Evolutionary conservation across 2,113 vertebrate genomes (phyloP).

Genomic region (Brachypteracias leptosomus): DNA sequence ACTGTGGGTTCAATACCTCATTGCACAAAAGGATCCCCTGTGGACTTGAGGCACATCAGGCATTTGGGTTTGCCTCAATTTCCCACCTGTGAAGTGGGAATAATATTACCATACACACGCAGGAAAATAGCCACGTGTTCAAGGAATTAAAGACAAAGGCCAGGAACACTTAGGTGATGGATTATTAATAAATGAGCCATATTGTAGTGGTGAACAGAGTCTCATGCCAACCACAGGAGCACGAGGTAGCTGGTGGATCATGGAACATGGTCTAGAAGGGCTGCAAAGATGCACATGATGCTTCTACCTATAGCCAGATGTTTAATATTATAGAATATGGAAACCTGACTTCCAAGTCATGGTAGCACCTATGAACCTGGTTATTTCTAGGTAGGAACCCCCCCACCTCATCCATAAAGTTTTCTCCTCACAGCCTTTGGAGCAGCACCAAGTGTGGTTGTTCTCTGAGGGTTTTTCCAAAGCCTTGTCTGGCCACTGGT

Average conservation of each 20-base stretch:
- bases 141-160: background rate
- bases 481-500: background rate
- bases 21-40: background rate
- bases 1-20: background rate
- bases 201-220: background rate
- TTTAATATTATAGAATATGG: background rate
- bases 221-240: background rate
- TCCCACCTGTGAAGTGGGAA: background rate
- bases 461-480: background rate
- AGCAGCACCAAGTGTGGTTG: fast-evolving
- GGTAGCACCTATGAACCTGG: background rate
- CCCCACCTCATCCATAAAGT: background rate
- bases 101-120: background rate
- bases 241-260: background rate
- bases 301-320: background rate
- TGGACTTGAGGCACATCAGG: background rate
- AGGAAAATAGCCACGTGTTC: background rate
- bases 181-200: background rate
- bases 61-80: constrained; percentile 26
- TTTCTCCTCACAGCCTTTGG: background rate
- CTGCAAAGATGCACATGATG: background rate
- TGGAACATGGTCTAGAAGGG: background rate
- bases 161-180: background rate
- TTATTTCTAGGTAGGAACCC: background rate
- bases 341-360: background rate